Conservation (phyloP, 1,140 invertebrate species). For the Zaprionus taronus region DNA sequence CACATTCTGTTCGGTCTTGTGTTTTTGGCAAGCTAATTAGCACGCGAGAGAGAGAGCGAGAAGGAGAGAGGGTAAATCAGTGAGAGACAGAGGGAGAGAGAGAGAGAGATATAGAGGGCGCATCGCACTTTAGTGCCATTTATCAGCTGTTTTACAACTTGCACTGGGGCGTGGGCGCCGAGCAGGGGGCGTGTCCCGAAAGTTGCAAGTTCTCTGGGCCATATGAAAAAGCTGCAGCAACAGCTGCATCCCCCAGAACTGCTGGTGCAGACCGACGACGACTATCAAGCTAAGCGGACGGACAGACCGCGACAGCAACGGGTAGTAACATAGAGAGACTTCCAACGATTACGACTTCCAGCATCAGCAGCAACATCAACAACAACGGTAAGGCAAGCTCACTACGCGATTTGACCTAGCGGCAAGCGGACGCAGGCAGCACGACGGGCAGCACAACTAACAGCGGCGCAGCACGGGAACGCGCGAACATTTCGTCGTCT, state of each 20-base stretch:
- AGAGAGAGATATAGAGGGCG: neutral
- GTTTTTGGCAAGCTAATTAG: constrained; percentile 37
- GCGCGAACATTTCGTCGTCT: constrained; percentile 23
- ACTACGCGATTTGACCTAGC: constrained; percentile 51
- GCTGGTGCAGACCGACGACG: constrained; percentile 65
- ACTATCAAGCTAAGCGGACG: constrained; percentile 55
- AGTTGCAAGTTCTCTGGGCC: constrained; percentile 47
- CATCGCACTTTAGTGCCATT: neutral
- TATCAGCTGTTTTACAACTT: constrained; percentile 32
- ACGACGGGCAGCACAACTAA: neutral
- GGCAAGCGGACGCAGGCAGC: constrained; percentile 36
- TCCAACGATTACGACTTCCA: constrained; percentile 56
- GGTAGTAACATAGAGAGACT: constrained; percentile 25
- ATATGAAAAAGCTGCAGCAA: constrained; percentile 64
- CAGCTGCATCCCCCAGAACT: constrained; percentile 47
- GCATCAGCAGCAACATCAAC: constrained; percentile 37
- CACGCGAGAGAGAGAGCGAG: neutral
- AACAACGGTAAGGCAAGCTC: constrained; percentile 57
- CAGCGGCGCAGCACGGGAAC: constrained; percentile 16
- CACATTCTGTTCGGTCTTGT: constrained; percentile 3
- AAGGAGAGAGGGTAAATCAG: neutral
- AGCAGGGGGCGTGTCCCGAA: constrained; percentile 1
- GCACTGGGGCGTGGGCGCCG: neutral
- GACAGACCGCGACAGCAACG: constrained; percentile 18
- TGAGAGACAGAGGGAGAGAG: neutral